Evolutionary conservation across 2,797 vertebrate species (phyloP).

Genomic region (Borostomias antarcticus): DNA sequence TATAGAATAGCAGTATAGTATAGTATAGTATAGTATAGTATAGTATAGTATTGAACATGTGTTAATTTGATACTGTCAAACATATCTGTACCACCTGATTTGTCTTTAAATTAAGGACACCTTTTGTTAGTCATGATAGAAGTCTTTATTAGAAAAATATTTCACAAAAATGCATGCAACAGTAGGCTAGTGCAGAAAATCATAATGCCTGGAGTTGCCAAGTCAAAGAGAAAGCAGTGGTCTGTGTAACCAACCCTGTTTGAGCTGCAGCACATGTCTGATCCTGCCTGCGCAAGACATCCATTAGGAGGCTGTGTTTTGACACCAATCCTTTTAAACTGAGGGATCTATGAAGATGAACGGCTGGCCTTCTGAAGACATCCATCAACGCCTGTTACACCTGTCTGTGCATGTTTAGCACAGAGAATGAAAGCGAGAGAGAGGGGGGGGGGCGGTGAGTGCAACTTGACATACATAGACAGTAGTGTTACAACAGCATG

Average conservation of each 20-base stretch:
- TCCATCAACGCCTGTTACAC: conserved; percentile 71
- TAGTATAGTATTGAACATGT: too few relatives aligned
- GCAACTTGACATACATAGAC: too few relatives aligned
- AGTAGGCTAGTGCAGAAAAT: background rate
- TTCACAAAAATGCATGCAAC: background rate
- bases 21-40: too few relatives aligned
- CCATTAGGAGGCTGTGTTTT: conserved; percentile 66
- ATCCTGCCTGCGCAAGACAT: conserved; percentile 70
- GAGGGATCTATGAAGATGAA: conserved; percentile 68
- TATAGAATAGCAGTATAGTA: too few relatives aligned
- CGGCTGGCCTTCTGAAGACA: conserved; percentile 56
- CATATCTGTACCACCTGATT: background rate
- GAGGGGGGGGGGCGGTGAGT: conserved; percentile 23
- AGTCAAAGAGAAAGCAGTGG: conserved; percentile 36
- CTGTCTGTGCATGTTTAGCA: conserved; percentile 64
- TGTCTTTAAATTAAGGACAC: too few relatives aligned
- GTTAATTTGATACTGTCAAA: background rate
- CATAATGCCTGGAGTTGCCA: conserved; percentile 6
- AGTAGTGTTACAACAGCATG: too few relatives aligned
- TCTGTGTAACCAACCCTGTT: conserved; percentile 4
- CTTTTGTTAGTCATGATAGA: too few relatives aligned
- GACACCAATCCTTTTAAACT: conserved; percentile 70
- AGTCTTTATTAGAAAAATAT: background rate
- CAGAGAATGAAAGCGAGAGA: conserved; percentile 7
- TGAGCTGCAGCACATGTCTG: conserved; percentile 25